Evolutionary conservation across 2,113 vertebrate genomes (phyloP).

Genomic region (Myiozetetes cayanensis): DNA sequence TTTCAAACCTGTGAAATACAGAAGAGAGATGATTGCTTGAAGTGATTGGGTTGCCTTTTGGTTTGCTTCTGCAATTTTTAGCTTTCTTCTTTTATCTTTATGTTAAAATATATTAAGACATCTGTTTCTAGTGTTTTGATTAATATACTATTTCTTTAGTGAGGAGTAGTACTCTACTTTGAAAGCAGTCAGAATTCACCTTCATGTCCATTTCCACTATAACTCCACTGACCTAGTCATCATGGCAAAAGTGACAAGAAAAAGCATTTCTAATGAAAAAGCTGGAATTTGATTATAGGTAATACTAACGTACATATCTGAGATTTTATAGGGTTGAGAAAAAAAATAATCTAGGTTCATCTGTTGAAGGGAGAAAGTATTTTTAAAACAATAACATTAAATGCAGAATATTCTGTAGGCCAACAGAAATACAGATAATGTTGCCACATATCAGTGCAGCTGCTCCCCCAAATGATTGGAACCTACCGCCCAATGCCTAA

Average conservation of each 20-base stretch:
- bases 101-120: neutral
- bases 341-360: neutral
- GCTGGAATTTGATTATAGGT: neutral
- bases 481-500: neutral
- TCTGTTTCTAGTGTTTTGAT: neutral
- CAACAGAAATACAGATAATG: neutral
- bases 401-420: neutral
- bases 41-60: neutral
- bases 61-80: neutral
- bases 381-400: constrained; percentile 4
- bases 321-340: neutral
- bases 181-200: neutral
- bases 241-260: neutral
- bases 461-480: neutral
- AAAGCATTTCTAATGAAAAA: neutral
- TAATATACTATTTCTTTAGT: neutral
- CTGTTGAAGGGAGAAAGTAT: neutral
- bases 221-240: neutral
- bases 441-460: neutral
- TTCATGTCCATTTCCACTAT: neutral
- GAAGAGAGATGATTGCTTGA: neutral
- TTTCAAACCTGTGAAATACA: constrained; percentile 56
- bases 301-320: neutral
- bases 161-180: neutral
- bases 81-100: neutral